phyloP scores from a whole-genome alignment of 2,113 vertebrate genomes.

The Anoura caudifer region DNA sequence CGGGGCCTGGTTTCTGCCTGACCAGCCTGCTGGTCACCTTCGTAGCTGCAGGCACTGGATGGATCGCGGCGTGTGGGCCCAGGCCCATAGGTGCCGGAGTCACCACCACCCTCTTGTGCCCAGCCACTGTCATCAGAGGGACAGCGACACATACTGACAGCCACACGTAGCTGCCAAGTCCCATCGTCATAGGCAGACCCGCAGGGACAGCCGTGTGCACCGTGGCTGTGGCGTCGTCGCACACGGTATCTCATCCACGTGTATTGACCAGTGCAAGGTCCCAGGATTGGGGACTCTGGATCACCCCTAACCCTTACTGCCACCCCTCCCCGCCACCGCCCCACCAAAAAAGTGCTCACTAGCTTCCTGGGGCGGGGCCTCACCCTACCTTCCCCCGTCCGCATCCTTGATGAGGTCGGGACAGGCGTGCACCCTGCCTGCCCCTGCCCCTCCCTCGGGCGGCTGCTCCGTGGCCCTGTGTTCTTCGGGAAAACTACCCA shows the following conservation, averaged over 20 bases:
- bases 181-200: not conserved
- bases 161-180: not conserved
- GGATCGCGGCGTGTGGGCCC: not conserved
- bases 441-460: not conserved
- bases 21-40: not conserved
- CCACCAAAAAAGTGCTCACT: not conserved
- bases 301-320: not conserved
- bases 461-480: not conserved
- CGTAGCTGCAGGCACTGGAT: not conserved
- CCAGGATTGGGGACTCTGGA: too few relatives aligned
- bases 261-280: not conserved
- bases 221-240: not conserved
- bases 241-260: rapidly evolving
- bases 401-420: not conserved
- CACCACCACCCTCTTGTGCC: not conserved
- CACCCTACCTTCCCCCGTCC: rapidly evolving
- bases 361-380: not conserved
- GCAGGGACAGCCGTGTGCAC: not conserved
- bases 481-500: not conserved
- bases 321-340: too few relatives aligned
- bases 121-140: not conserved
- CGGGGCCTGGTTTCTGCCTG: not conserved
- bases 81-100: not conserved
- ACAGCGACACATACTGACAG: not conserved
- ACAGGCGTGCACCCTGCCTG: not conserved